A percentile compares a stretch with the other conserved stretches of the same genome.
Evolutionary conservation across 2,113 vertebrate genomes (phyloP).

Genomic region (Corydoras maculifer): DNA sequence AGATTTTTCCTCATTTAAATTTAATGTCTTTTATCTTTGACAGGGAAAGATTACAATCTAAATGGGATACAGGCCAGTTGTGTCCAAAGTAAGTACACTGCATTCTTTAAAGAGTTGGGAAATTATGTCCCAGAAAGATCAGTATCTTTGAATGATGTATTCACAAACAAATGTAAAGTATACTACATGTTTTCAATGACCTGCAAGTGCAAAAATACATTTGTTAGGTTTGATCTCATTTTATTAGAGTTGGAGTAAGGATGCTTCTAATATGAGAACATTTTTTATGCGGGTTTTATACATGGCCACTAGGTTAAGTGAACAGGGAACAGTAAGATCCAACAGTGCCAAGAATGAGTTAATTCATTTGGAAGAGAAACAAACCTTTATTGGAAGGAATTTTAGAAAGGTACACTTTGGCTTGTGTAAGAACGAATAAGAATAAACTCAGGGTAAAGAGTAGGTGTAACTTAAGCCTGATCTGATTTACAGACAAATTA

Average conservation of each 20-base stretch:
- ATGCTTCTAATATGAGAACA: neutral
- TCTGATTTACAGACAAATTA: slow-evolving; percentile 25
- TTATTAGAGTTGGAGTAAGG: neutral
- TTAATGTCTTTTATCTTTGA: slow-evolving; percentile 33
- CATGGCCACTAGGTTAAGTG: slow-evolving; percentile 11
- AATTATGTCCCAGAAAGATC: slow-evolving; percentile 18
- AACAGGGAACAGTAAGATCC: slow-evolving; percentile 11
- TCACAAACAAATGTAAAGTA: slow-evolving; percentile 5
- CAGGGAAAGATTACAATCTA: slow-evolving; percentile 38
- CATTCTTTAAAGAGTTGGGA: slow-evolving; percentile 29
- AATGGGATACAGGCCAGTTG: slow-evolving; percentile 37
- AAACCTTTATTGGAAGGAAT: slow-evolving; percentile 16
- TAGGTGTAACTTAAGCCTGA: slow-evolving; percentile 21
- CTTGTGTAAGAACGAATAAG: slow-evolving; percentile 36
- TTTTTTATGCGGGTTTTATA: neutral
- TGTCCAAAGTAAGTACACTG: slow-evolving; percentile 14
- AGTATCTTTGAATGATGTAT: slow-evolving; percentile 22
- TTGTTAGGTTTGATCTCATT: slow-evolving; percentile 9
- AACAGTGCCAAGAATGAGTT: slow-evolving; percentile 8
- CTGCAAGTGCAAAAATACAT: neutral
- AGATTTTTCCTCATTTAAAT: too few species aligned
- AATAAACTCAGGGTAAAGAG: slow-evolving; percentile 12
- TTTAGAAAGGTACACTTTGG: slow-evolving; percentile 43
- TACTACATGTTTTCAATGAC: neutral
- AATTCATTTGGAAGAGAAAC: slow-evolving; percentile 27